Percentiles rank a stretch among this genome's conserved stretches.
Conservation (phyloP, 1,140 invertebrate genomes). For the Penaeus chinensis region DNA sequence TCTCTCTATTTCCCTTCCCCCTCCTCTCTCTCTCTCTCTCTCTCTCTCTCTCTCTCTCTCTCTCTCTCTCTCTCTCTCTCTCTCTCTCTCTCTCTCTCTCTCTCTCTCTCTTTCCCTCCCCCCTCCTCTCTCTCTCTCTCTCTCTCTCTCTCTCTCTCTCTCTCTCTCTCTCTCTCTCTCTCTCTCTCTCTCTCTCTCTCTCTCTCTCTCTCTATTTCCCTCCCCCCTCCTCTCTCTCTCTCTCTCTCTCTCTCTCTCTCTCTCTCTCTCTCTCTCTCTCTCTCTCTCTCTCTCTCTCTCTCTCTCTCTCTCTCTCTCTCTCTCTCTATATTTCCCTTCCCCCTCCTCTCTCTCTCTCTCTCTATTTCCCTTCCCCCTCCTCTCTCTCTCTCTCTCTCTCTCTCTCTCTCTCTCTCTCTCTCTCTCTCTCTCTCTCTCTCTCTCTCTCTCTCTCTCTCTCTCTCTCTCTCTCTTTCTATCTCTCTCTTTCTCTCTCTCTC, state of each 20-base stretch:
- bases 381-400: slow-evolving; percentile 22
- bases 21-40: slow-evolving; percentile 25
- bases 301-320: too few species aligned
- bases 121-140: too few species aligned
- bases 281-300: too few species aligned
- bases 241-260: not conserved
- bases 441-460: too few species aligned
- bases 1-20: not conserved
- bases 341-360: not conserved
- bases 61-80: not conserved
- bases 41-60: not conserved
- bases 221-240: not conserved
- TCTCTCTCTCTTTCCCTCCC: too few species aligned
- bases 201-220: not conserved
- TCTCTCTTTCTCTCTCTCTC: too few species aligned
- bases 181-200: slow-evolving; percentile 23
- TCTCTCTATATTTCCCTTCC: not conserved
- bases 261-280: too few species aligned
- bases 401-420: not conserved
- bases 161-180: not conserved
- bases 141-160: too few species aligned
- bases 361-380: not conserved
- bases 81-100: too few species aligned
- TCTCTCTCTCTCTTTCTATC: too few species aligned
- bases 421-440: not conserved